phyloP scores from a whole-genome alignment of 2,888 invertebrate species.

The Plebejus argus region DNA sequence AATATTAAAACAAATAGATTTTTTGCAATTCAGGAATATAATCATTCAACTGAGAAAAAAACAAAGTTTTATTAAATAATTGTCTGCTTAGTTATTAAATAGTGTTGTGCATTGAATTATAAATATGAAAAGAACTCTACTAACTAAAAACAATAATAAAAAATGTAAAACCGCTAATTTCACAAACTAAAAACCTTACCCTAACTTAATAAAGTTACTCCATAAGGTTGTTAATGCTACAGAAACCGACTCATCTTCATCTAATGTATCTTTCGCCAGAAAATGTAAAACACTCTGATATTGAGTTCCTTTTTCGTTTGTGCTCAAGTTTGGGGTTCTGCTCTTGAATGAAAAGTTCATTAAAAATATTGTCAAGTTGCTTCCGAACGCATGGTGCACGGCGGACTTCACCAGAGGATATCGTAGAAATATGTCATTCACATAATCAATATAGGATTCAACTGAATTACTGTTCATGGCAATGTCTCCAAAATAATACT shows the following conservation, averaged over 20 bases:
- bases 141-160: too few relatives aligned
- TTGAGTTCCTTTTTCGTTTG: neutral
- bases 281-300: slow-evolving; percentile 52
- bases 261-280: slow-evolving; percentile 45
- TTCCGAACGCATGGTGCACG: slow-evolving; percentile 53
- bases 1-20: too few relatives aligned
- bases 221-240: slow-evolving; percentile 54
- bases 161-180: too few relatives aligned
- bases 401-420: slow-evolving; percentile 63
- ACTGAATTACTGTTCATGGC: slow-evolving; percentile 42
- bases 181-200: slow-evolving; percentile 50
- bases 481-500: slow-evolving; percentile 56
- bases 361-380: slow-evolving; percentile 56
- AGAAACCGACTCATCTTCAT: slow-evolving; percentile 44
- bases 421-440: slow-evolving; percentile 59
- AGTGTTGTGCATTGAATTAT: too few relatives aligned
- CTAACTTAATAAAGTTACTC: slow-evolving; percentile 62
- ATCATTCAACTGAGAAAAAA: too few relatives aligned
- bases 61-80: too few relatives aligned
- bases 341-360: slow-evolving; percentile 53
- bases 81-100: too few relatives aligned
- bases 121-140: too few relatives aligned
- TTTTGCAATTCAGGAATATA: too few relatives aligned
- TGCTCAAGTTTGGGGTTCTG: slow-evolving; percentile 18
- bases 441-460: slow-evolving; percentile 56